phyloP scores from a whole-genome alignment of 2,113 vertebrate genomes.

The Gobio gobio region DNA sequence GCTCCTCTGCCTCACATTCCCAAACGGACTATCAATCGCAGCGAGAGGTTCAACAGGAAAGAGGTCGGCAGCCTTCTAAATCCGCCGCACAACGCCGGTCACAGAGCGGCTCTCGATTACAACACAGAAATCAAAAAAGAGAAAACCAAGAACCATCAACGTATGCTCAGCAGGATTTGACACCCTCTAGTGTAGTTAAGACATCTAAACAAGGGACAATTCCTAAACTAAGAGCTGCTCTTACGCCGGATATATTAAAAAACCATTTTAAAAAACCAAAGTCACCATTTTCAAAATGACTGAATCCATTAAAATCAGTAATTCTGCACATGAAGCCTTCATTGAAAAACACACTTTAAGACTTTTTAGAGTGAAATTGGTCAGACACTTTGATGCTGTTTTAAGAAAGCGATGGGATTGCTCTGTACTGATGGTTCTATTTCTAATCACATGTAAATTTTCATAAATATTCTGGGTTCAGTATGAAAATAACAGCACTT shows the following conservation, averaged over 20 bases:
- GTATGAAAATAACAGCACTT: too few species aligned
- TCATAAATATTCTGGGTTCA: too few species aligned
- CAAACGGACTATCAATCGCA: background rate
- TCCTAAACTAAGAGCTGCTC: background rate
- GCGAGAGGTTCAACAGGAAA: background rate
- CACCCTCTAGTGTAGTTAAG: background rate
- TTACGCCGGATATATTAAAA: background rate
- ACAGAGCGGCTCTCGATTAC: background rate
- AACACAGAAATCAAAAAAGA: background rate
- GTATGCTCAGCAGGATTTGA: background rate
- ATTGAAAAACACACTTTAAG: too few species aligned
- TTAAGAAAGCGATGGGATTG: too few species aligned
- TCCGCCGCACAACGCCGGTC: background rate
- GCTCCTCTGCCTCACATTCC: slow-evolving; percentile 30
- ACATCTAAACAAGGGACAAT: background rate
- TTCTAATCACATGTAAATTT: too few species aligned
- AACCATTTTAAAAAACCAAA: background rate
- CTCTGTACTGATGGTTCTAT: too few species aligned
- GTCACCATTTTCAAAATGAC: background rate
- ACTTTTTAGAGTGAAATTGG: too few species aligned
- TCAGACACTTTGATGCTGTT: too few species aligned
- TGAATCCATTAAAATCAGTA: background rate
- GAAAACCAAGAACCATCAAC: background rate
- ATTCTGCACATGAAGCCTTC: too few species aligned
- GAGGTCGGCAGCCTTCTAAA: background rate